These are phyloP conservation scores for Cyrtorhinus lividipennis DNA, from an alignment of 1,140 invertebrate genomes.

Conservation along the genomic window DNA sequence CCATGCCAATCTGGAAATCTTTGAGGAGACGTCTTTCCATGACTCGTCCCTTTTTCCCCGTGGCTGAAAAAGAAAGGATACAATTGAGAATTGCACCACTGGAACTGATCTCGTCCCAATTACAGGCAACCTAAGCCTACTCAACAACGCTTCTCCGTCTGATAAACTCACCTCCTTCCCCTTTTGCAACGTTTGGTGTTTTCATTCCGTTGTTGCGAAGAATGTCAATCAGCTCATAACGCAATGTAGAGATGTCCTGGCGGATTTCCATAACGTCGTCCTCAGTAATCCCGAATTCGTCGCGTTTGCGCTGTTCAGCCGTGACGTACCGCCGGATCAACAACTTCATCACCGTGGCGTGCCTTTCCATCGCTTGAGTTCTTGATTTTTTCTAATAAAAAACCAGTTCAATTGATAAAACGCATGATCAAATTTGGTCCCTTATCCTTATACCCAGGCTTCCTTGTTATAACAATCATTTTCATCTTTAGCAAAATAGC, in stretches of 20 bases:
- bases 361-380: conserved; percentile 47
- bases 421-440: too few relatives aligned
- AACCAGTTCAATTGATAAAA: too few relatives aligned
- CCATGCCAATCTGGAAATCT: conserved; percentile 76
- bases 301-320: conserved; percentile 62
- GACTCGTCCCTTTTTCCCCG: conserved; percentile 67
- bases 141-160: too few relatives aligned
- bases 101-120: too few relatives aligned
- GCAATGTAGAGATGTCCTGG: conserved; percentile 76
- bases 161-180: conserved; percentile 31
- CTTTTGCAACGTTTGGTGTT: conserved; percentile 49
- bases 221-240: conserved; percentile 79
- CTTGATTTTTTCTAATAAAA: conserved; percentile 49
- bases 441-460: not conserved
- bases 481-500: too few relatives aligned
- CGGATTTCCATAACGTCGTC: conserved; percentile 94
- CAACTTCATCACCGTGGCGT: conserved; percentile 61
- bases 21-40: conserved; percentile 74
- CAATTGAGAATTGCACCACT: too few relatives aligned
- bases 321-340: conserved; percentile 69
- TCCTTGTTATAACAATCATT: not conserved
- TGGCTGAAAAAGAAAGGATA: conserved; percentile 38
- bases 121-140: too few relatives aligned
- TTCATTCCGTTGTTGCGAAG: conserved; percentile 66
- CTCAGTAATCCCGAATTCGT: conserved; percentile 77